Conservation (phyloP, 2,797 vertebrate species). For the Paratrypauchen microcephalus region DNA sequence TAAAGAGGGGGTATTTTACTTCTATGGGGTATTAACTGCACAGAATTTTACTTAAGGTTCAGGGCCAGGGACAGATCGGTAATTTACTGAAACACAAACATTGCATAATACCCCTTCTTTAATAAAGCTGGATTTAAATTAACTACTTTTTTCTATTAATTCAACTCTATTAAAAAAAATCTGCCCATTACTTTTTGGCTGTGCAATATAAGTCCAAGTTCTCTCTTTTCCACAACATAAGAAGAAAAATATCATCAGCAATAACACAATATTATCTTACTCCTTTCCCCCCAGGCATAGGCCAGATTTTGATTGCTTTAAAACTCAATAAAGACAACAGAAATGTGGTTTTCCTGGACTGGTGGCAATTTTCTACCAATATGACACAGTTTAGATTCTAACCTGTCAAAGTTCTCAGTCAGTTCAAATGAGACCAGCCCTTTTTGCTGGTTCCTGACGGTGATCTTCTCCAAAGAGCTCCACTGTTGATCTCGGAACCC, state of each 20-base stretch:
- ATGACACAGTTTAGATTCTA: background rate
- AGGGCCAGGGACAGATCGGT: no score
- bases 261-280: constrained; percentile 9
- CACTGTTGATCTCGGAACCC: constrained; percentile 80
- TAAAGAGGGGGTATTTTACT: no score
- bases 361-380: background rate
- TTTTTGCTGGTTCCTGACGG: constrained; percentile 75
- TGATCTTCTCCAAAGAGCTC: constrained; percentile 77
- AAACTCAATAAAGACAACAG: background rate
- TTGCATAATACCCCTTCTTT: background rate
- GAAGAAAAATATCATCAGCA: background rate
- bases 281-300: constrained; percentile 7
- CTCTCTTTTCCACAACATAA: background rate
- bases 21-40: no score
- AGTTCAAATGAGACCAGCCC: constrained; percentile 87
- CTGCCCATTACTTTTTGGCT: background rate
- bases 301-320: constrained; percentile 10
- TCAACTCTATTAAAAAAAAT: background rate
- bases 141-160: background rate
- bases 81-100: no score
- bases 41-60: no score
- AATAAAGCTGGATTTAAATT: background rate
- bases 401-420: constrained; percentile 82
- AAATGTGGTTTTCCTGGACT: background rate
- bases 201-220: background rate